Conservation (phyloP, 2,113 vertebrate species). For the Hiodon tergisus region DNA sequence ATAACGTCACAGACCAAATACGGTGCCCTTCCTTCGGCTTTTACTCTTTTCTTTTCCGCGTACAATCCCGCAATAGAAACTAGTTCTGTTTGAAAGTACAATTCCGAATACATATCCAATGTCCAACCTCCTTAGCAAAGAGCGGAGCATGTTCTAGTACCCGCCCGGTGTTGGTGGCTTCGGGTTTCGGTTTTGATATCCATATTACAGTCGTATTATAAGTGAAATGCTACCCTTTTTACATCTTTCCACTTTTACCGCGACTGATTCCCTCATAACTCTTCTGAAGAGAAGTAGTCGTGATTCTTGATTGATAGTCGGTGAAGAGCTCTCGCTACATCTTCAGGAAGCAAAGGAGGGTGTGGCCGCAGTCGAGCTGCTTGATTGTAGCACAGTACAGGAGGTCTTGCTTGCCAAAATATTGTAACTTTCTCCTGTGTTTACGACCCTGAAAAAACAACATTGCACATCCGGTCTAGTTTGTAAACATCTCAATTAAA, state of each 20-base stretch:
- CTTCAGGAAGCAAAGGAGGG: constrained; percentile 70
- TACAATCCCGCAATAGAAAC: constrained; percentile 44
- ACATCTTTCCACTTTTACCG: background rate
- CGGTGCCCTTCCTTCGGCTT: constrained; percentile 50
- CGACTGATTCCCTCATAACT: background rate
- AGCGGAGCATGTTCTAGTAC: constrained; percentile 37
- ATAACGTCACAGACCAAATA: constrained; percentile 25
- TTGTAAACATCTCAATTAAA: no score
- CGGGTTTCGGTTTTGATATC: constrained; percentile 27
- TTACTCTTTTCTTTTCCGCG: constrained; percentile 56
- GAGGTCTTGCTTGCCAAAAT: constrained; percentile 9
- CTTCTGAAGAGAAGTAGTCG: constrained; percentile 26
- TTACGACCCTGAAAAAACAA: background rate
- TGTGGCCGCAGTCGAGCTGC: constrained; percentile 60
- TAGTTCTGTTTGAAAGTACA: constrained; percentile 45
- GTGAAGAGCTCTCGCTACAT: constrained; percentile 52
- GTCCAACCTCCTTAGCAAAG: constrained; percentile 48
- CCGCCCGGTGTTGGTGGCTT: constrained; percentile 34
- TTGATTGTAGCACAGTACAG: constrained; percentile 27
- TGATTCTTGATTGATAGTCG: constrained; percentile 43
- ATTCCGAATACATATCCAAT: constrained; percentile 54
- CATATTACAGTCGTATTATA: constrained; percentile 36
- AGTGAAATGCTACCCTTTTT: background rate
- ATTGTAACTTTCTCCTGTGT: constrained; percentile 13
- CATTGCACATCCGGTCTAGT: background rate